Evolutionary conservation across 1,140 invertebrate species (phyloP), one percentile per base, ranked within the genome.

Genomic region (Euwallacea fornicatus): DNA sequence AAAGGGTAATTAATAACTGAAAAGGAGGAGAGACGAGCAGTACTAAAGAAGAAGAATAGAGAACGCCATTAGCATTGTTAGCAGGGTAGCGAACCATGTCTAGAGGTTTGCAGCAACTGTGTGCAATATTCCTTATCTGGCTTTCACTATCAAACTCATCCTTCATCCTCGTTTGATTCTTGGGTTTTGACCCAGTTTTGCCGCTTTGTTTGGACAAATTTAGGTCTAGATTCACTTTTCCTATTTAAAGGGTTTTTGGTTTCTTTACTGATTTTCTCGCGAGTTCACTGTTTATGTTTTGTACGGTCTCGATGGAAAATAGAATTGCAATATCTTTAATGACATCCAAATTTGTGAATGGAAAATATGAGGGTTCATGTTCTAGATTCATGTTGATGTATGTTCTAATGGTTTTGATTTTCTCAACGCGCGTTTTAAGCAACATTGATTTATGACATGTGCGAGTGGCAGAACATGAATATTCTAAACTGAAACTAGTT

Each of bases 141-240:
- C 76, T 78, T 78, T 78, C 77, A 78, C 77, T 77, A 77, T 78
- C 77, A 61, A 64, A 65, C 73, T 72, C 73, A 78, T 76, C 75
- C 76, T 74, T 71, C 68, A 63, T 62, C 66, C 69, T 65, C 33
- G 60, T 62, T 71, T 55, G 68, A 11, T 70, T 66, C 59, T 58
- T 55, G 16, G 42, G 9, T 62, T 76, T 71, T 70, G 54, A 66
- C 69, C 69, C 50, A 70, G 59, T 73, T 75, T 75, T 75, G 8
- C 50, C 21, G 6, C 16, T 56, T 66, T 66, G 43, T 66, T 61
- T 61, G 33, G 59, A 8, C 43, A n/a, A 43, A n/a, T 61, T 61
- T 43, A 16, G n/a, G 10, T 42, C 43, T 43, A 11, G 42, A 10
- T 42, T 43, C 43, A 16, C 46, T 56, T 56, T 56, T 50, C 6